Evolutionary conservation across 2,113 vertebrate species (phyloP), one percentile per base, ranked within the genome.

Genomic region (Hucho hucho): DNA sequence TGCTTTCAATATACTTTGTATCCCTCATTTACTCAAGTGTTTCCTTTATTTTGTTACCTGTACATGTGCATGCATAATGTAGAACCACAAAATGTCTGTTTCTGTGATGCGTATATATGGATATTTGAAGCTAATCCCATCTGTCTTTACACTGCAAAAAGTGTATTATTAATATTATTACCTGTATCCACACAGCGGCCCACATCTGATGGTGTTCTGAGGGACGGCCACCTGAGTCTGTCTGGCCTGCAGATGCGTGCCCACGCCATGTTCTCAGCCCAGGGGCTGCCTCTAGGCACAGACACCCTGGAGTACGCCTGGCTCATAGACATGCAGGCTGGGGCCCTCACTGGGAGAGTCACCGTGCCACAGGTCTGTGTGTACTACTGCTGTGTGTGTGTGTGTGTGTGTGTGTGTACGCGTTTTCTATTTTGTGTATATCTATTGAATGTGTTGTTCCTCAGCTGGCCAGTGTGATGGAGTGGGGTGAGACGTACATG

Each of bases 291-390:
- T 18, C 81, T 94, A 32, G 96, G 96, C 25, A 96, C 91, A 2
- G 96, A 98, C 75, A 96, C 96, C 0, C 84, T 99, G 73, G 98
- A 99, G 82, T 99, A 99, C 0, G 96, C 97, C 0, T 99, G 98
- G 98, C 91, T 99, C 32, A 98, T 99, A 61, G 98, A 99, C 76
- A 91, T 99, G 69, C 97, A 99, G 87, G 94, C 96, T 20, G 97
- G 98, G 20, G 93, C 93, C 63, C 94, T 99, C 65, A 96, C 94
- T 1, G 96, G 96, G 77, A 96, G 96, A 86, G 94, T 98, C 81
- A 97, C 96, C 0, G 86, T 96, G 64, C 97, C 97, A 64, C 98
- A 99, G 96, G 98, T 99, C 91, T 58, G 86, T 28, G 6, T 32
- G n/a, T 12, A 46, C 14, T 47, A 13, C 16, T 6, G 1, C 28